Percentiles rank a stretch among this genome's conserved stretches.
Evolutionary conservation across 2,888 invertebrate genomes (phyloP).

Genomic region (Scaptomyza caliginosa): DNA sequence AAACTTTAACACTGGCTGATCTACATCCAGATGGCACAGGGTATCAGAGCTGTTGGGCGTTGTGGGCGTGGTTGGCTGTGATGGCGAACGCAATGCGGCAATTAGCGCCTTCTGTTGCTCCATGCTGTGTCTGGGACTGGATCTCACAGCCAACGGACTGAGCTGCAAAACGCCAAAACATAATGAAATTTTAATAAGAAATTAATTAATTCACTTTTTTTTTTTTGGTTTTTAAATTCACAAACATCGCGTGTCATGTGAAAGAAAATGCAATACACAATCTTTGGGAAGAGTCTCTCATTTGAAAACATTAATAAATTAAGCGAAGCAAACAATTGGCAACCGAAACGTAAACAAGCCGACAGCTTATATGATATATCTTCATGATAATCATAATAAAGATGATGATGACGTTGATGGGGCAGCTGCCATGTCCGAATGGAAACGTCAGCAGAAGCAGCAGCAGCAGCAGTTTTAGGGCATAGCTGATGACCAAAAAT

Average conservation of each 20-base stretch:
- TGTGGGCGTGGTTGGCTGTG: conserved; percentile 34
- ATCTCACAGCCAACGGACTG: conserved; percentile 72
- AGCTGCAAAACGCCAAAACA: conserved; percentile 49
- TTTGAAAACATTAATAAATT: conserved; percentile 44
- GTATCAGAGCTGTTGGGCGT: conserved; percentile 19
- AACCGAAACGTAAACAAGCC: conserved; percentile 42
- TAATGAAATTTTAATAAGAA: too few species aligned
- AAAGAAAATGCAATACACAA: conserved; percentile 20
- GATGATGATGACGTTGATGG: background rate
- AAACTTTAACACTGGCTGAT: conserved; percentile 37
- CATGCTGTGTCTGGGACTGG: conserved; percentile 56
- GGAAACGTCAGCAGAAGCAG: too few species aligned
- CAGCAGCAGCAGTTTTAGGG: background rate
- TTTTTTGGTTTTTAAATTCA: too few species aligned
- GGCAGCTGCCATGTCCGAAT: conserved; percentile 19
- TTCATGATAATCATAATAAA: conserved; percentile 9
- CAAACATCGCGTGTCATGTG: conserved; percentile 45
- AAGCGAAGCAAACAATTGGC: conserved; percentile 36
- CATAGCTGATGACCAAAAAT: conserved; percentile 40
- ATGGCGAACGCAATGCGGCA: conserved; percentile 44
- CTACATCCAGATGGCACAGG: conserved; percentile 32
- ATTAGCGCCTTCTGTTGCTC: conserved; percentile 60
- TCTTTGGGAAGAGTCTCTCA: conserved; percentile 19
- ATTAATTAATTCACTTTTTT: conserved; percentile 28
- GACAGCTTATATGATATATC: conserved; percentile 19